A percentile compares a stretch with the other conserved stretches of the same genome.
These are phyloP conservation scores for Drosophila sturtevanti DNA, from an alignment of 1,140 invertebrate species.

Conservation along the genomic window DNA sequence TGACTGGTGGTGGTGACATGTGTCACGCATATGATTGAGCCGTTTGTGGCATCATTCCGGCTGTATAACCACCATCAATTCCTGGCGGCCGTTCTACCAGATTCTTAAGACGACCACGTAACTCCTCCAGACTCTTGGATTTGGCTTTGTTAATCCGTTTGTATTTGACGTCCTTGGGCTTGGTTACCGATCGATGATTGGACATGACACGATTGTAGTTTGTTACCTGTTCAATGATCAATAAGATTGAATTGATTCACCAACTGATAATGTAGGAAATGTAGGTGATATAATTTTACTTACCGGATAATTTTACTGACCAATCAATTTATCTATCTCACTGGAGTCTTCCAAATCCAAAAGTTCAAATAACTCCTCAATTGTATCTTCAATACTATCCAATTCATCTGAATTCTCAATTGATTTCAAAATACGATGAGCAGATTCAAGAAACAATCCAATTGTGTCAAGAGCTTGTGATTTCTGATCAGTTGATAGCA, in stretches of 20 bases:
- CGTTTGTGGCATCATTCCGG: constrained; percentile 72
- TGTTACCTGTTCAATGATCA: constrained; percentile 85
- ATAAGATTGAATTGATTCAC: too few species aligned
- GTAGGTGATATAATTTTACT: too few species aligned
- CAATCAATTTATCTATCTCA: constrained; percentile 25
- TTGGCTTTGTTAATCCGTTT: constrained; percentile 95
- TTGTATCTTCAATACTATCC: neutral
- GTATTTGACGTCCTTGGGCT: constrained; percentile 95
- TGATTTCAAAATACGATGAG: neutral
- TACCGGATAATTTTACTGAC: constrained; percentile 36
- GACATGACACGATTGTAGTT: constrained; percentile 94
- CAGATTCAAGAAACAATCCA: constrained; percentile 9
- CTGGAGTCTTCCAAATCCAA: constrained; percentile 6
- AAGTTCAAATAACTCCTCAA: constrained; percentile 19
- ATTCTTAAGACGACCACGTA: constrained; percentile 91
- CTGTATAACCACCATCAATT: constrained; percentile 53
- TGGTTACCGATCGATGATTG: constrained; percentile 93
- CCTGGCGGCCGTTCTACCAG: constrained; percentile 88
- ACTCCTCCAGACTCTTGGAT: constrained; percentile 93
- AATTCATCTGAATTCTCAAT: constrained; percentile 35
- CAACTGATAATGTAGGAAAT: too few species aligned
- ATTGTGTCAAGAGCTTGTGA: constrained; percentile 3
- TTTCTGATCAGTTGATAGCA: constrained; percentile 19
- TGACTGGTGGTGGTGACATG: constrained; percentile 35
- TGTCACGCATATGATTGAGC: constrained; percentile 82